Percentiles rank a stretch among this genome's conserved stretches.
Conservation (phyloP, 2,888 invertebrate genomes). For the Diadegma fenestrale region DNA sequence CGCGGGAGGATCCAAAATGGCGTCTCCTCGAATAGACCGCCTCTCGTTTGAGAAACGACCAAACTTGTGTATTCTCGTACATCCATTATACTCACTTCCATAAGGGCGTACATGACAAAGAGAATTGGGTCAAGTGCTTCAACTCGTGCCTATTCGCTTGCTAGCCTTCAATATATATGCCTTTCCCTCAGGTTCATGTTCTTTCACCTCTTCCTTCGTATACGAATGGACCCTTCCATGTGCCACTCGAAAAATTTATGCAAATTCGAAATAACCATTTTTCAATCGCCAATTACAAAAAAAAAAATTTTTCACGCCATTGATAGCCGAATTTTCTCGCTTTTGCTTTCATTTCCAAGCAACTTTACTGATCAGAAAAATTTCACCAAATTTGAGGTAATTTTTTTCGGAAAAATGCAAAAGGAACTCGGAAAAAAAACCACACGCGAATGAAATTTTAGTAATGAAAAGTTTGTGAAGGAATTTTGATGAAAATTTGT, state of each 20-base stretch:
- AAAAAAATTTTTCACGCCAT: too few species aligned
- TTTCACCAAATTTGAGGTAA: too few species aligned
- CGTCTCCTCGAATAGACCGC: slow-evolving; percentile 53
- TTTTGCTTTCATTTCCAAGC: too few species aligned
- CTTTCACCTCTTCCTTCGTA: slow-evolving; percentile 13
- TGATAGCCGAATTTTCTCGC: too few species aligned
- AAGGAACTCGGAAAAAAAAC: too few species aligned
- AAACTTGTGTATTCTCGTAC: slow-evolving; percentile 52
- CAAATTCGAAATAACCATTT: neutral
- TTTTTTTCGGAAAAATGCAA: too few species aligned
- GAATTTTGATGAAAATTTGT: neutral
- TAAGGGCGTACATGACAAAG: slow-evolving; percentile 20
- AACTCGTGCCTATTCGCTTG: slow-evolving; percentile 16
- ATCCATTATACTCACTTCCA: neutral
- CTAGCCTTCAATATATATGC: slow-evolving; percentile 10
- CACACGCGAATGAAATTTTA: neutral
- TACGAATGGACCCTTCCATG: neutral
- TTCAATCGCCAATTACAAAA: too few species aligned
- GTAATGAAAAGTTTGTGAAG: neutral
- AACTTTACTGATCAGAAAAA: too few species aligned
- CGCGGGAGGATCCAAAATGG: slow-evolving; percentile 47
- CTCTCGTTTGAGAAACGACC: slow-evolving; percentile 28
- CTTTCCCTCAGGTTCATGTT: slow-evolving; percentile 14
- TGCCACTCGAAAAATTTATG: neutral
- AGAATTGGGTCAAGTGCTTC: neutral